Evolutionary conservation across 2,113 vertebrate species (phyloP).

Genomic region (Anthoscopus minutus): DNA sequence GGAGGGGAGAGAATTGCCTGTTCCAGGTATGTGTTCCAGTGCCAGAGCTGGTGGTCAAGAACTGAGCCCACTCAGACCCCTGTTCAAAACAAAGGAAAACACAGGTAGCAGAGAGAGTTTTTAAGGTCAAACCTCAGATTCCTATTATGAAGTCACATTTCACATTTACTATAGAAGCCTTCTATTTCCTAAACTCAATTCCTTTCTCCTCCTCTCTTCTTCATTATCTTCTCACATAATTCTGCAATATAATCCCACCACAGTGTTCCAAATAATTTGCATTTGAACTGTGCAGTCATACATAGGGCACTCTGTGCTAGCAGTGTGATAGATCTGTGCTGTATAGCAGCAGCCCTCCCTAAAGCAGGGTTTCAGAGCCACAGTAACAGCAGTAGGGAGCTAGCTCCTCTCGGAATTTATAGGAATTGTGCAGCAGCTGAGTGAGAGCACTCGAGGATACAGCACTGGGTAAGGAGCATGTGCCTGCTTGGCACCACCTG

Average conservation of each 20-base stretch:
- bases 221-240: background rate
- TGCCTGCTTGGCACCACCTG: background rate
- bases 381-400: background rate
- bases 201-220: background rate
- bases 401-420: background rate
- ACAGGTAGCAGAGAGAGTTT: background rate
- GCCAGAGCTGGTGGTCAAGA: background rate
- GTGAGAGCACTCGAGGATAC: background rate
- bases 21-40: background rate
- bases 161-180: background rate
- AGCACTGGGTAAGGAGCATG: background rate
- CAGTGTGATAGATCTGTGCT: background rate
- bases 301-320: background rate
- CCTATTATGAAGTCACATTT: background rate
- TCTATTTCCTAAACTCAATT: background rate
- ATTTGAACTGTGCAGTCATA: background rate
- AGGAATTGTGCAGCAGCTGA: background rate
- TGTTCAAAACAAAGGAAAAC: background rate
- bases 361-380: background rate
- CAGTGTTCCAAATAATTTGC: background rate
- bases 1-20: background rate
- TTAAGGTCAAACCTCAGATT: background rate
- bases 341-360: background rate
- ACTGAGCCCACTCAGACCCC: background rate
- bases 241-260: background rate